phyloP scores from a whole-genome alignment of 2,113 vertebrate species.

The Arizona elegans region DNA sequence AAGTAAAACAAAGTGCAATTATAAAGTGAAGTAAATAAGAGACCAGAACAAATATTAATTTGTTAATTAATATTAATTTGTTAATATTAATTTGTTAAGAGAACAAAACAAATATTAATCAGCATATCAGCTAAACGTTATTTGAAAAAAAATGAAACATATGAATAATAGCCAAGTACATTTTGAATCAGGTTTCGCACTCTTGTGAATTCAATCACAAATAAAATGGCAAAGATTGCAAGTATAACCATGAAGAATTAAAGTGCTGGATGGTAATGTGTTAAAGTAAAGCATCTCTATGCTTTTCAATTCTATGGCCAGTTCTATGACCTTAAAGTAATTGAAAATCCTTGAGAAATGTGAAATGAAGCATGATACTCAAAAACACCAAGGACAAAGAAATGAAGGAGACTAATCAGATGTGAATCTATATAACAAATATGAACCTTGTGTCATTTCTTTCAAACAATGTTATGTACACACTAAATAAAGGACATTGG shows the following conservation, averaged over 20 bases:
- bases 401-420: slow-evolving; percentile 5
- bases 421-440: slow-evolving; percentile 40
- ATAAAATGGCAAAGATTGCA: neutral
- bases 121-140: neutral
- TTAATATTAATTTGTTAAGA: too few relatives aligned
- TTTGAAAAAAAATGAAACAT: neutral
- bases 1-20: neutral
- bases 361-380: neutral
- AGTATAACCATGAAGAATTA: neutral
- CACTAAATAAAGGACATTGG: neutral
- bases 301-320: slow-evolving; percentile 1
- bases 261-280: neutral
- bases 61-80: too few relatives aligned
- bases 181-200: neutral
- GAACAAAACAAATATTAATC: neutral
- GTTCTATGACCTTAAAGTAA: slow-evolving; percentile 33
- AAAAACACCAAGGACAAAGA: slow-evolving; percentile 21
- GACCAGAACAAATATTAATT: too few relatives aligned
- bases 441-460: slow-evolving; percentile 29
- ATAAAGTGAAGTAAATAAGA: neutral
- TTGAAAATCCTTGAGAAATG: slow-evolving; percentile 33
- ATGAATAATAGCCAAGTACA: neutral
- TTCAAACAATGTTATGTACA: slow-evolving; percentile 26
- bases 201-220: neutral
- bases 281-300: neutral